These are phyloP conservation scores for Epinotia demarniana DNA, from an alignment of 2,888 invertebrate species.

Conservation along the genomic window DNA sequence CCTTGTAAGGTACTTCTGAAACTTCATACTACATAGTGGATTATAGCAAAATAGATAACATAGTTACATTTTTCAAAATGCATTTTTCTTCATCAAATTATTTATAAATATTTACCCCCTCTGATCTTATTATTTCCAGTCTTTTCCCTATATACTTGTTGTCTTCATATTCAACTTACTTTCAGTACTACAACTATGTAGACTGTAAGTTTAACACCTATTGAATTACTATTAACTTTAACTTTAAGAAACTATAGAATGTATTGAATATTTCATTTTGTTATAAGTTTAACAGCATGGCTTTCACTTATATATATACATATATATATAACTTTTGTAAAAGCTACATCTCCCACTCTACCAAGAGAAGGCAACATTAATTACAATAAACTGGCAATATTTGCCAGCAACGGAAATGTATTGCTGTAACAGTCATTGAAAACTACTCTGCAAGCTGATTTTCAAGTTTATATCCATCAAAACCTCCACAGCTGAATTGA, in stretches of 20 bases:
- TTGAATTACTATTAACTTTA: background rate
- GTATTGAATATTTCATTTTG: conserved; percentile 11
- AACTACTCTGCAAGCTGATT: conserved; percentile 28
- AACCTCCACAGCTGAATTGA: background rate
- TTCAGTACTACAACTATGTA: background rate
- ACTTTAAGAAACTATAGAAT: background rate
- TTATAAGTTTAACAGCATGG: conserved; percentile 33
- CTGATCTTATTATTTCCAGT: conserved; percentile 31
- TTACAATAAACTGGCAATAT: conserved; percentile 31
- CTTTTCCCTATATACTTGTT: conserved; percentile 23
- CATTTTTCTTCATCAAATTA: conserved; percentile 22
- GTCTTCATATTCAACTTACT: conserved; percentile 7
- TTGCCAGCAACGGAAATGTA: conserved; percentile 32
- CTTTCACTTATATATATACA: conserved; percentile 17
- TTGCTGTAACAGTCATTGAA: conserved; percentile 39
- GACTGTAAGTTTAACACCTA: background rate
- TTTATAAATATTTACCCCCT: conserved; percentile 7
- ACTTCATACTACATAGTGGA: conserved; percentile 19
- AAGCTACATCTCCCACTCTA: conserved; percentile 34
- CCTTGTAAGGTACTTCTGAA: conserved; percentile 30
- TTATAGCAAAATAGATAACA: conserved; percentile 11
- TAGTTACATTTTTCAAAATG: conserved; percentile 12
- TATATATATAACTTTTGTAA: conserved; percentile 31
- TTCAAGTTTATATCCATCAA: conserved; percentile 20
- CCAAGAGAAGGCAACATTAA: conserved; percentile 38